phyloP scores from a whole-genome alignment of 2,797 vertebrate genomes.

The Sebastes minor region DNA sequence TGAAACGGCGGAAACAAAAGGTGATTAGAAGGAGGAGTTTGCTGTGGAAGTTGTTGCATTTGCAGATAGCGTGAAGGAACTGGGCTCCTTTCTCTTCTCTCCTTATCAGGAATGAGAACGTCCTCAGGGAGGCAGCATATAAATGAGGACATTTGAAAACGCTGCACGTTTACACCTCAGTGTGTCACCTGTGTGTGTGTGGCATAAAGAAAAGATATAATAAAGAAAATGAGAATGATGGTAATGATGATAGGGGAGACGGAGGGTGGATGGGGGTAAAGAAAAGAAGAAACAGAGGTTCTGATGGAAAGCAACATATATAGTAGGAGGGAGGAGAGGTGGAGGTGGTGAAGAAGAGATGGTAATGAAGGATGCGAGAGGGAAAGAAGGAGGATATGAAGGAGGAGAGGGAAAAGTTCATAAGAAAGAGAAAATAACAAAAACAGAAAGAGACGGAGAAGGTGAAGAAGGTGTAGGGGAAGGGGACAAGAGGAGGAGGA shows the following conservation, averaged over 20 bases:
- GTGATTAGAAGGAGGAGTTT: constrained; percentile 8
- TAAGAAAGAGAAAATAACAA: not conserved
- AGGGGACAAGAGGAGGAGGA: not conserved
- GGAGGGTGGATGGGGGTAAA: not conserved
- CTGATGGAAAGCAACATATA: not conserved
- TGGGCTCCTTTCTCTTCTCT: not conserved
- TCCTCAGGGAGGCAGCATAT: constrained; percentile 6
- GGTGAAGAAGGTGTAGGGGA: not conserved
- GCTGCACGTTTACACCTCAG: constrained; percentile 1
- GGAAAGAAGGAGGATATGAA: not conserved
- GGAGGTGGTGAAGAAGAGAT: not conserved
- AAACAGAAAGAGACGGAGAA: not conserved
- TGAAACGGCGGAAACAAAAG: constrained; percentile 9
- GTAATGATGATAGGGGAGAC: not conserved
- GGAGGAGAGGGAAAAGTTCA: not conserved
- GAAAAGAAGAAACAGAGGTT: not conserved
- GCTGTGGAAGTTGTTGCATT: not conserved
- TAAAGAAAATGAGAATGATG: constrained; percentile 1
- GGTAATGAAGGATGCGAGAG: not conserved
- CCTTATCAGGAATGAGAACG: constrained; percentile 15
- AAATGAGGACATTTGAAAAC: constrained; percentile 37
- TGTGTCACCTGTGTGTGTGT: constrained; percentile 10
- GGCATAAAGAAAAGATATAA: not conserved
- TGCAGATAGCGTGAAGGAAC: not conserved
- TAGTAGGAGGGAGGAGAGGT: not conserved